Conservation (phyloP, 1,140 invertebrate species). For the Psix sp. region DNA sequence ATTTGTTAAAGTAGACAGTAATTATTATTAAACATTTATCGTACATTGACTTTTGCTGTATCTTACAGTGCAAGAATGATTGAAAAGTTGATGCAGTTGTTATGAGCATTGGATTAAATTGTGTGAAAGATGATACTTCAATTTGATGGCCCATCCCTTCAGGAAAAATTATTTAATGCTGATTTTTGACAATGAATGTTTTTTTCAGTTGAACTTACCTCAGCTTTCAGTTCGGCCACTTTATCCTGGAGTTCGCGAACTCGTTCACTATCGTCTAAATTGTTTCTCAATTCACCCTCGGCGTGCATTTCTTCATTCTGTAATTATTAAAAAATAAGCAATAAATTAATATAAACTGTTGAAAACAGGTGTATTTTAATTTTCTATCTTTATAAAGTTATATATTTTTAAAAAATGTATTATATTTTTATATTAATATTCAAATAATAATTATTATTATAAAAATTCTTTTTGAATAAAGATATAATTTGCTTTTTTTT, state of each 20-base stretch:
- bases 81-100: no score
- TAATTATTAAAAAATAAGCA: slow-evolving; percentile 41
- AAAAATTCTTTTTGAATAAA: no score
- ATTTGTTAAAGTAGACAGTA: not conserved
- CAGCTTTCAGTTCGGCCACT: slow-evolving; percentile 92
- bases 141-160: no score
- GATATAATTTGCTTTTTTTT: no score
- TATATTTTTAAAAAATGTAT: no score
- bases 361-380: not conserved
- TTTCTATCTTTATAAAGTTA: no score
- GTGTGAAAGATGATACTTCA: no score
- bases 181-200: not conserved
- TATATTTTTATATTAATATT: no score
- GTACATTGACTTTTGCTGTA: slow-evolving; percentile 31
- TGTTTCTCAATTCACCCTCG: slow-evolving; percentile 89
- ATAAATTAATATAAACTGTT: slow-evolving; percentile 12
- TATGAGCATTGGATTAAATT: no score
- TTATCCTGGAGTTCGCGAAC: slow-evolving; percentile 93
- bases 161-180: no score
- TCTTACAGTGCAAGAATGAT: slow-evolving; percentile 26
- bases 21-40: slow-evolving; percentile 2
- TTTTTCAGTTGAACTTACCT: slow-evolving; percentile 88
- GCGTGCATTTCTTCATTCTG: slow-evolving; percentile 95
- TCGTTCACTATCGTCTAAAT: slow-evolving; percentile 88
- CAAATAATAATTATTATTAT: no score